A percentile compares a stretch with the other conserved stretches of the same genome.
phyloP scores from a whole-genome alignment of 1,140 invertebrate species.

The Dinoponera quadriceps region DNA sequence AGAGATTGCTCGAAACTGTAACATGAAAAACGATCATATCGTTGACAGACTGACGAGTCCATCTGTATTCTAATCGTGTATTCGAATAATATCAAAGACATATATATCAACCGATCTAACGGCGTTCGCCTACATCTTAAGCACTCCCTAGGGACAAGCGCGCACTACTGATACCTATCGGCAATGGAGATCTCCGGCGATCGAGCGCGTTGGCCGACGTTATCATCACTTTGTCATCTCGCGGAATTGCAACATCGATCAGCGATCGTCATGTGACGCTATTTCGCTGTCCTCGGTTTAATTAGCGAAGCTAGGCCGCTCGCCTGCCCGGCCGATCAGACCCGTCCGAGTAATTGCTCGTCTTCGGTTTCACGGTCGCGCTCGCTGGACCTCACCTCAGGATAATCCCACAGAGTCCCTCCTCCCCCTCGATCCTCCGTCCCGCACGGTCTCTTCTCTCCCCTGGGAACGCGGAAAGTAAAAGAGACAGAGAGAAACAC shows the following conservation, averaged over 20 bases:
- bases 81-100: not conserved
- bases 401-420: constrained; percentile 35
- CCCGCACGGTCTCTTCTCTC: not conserved
- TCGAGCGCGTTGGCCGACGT: constrained; percentile 10
- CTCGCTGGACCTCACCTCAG: constrained; percentile 29
- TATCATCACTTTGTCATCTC: constrained; percentile 44
- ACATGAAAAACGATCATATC: not conserved
- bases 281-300: constrained; percentile 46
- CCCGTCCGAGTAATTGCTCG: constrained; percentile 58
- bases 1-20: not conserved
- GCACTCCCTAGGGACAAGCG: not conserved
- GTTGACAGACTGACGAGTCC: not conserved
- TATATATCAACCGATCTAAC: not conserved
- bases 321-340: constrained; percentile 20
- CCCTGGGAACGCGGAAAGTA: not conserved
- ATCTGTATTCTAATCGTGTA: not conserved
- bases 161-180: not conserved
- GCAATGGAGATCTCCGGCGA: constrained; percentile 2
- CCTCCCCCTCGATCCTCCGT: not conserved
- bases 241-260: not conserved
- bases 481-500: not conserved
- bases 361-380: constrained; percentile 62
- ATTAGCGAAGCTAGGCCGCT: constrained; percentile 40
- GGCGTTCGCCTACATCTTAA: not conserved
- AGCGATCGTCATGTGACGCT: constrained; percentile 17